A percentile compares a stretch with the other conserved stretches of the same genome.
Evolutionary conservation across 2,888 invertebrate species (phyloP).

Genomic region (Chironomus riparius): DNA sequence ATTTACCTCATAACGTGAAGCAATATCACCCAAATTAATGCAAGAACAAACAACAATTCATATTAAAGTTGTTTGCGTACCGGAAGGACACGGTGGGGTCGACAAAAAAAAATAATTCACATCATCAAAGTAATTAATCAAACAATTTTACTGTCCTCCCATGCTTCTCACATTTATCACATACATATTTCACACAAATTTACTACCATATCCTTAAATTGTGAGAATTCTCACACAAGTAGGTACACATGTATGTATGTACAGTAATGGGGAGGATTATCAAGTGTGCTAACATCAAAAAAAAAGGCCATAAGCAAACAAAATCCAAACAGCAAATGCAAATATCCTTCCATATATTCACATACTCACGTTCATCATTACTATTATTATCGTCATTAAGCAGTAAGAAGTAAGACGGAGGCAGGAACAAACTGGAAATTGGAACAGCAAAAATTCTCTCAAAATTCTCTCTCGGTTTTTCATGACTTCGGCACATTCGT

Average conservation of each 20-base stretch:
- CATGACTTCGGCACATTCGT: background rate
- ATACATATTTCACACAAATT: too few relatives aligned
- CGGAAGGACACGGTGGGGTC: too few relatives aligned
- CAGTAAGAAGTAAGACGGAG: background rate
- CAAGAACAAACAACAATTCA: too few relatives aligned
- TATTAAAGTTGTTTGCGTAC: too few relatives aligned
- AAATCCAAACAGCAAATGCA: background rate
- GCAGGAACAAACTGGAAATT: background rate
- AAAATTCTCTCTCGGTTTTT: background rate
- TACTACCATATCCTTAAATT: background rate
- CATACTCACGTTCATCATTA: background rate
- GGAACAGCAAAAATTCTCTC: background rate
- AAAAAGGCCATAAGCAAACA: conserved; percentile 7
- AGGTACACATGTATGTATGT: background rate
- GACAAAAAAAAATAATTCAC: background rate
- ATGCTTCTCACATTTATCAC: background rate
- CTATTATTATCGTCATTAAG: background rate
- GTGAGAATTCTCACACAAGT: background rate
- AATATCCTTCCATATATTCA: background rate
- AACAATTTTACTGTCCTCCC: background rate
- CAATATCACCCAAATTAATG: too few relatives aligned
- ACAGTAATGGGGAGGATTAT: background rate
- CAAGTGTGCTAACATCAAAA: background rate
- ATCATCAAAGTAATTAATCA: conserved; percentile 26
- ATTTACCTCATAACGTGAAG: too few relatives aligned